Conservation (phyloP, 2,888 invertebrate species). For the Allygus modestus region DNA sequence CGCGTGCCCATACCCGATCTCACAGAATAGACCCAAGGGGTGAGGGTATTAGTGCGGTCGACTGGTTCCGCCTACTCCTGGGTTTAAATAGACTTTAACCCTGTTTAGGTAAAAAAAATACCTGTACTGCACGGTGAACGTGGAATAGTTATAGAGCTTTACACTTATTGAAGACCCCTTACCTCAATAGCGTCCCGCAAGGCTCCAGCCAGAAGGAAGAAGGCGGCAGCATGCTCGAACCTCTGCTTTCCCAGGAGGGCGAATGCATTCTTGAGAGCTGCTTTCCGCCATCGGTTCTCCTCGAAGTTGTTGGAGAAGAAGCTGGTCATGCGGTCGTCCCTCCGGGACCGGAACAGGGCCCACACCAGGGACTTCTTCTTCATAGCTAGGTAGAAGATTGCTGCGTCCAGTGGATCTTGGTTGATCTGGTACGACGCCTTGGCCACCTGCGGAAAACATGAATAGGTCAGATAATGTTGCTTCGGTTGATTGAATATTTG, state of each 20-base stretch:
- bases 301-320: slow-evolving; percentile 98
- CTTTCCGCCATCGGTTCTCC: slow-evolving; percentile 97
- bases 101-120: no score
- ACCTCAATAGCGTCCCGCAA: slow-evolving; percentile 97
- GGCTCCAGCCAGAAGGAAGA: slow-evolving; percentile 96
- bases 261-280: slow-evolving; percentile 98
- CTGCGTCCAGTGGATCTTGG: slow-evolving; percentile 98
- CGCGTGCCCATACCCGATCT: no score
- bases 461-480: background rate
- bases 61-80: no score
- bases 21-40: no score
- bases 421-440: slow-evolving; percentile 94
- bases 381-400: slow-evolving; percentile 98
- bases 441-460: slow-evolving; percentile 80
- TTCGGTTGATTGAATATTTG: no score
- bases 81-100: no score
- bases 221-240: slow-evolving; percentile 98
- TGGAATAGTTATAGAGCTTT: no score
- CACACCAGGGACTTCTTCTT: slow-evolving; percentile 97
- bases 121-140: no score
- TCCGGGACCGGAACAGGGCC: slow-evolving; percentile 93
- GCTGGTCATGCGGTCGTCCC: slow-evolving; percentile 94
- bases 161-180: no score
- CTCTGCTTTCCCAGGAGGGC: slow-evolving; percentile 88
- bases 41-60: no score